Evolutionary conservation across 2,888 invertebrate species (phyloP).

Genomic region (Zeuzera pyrina): DNA sequence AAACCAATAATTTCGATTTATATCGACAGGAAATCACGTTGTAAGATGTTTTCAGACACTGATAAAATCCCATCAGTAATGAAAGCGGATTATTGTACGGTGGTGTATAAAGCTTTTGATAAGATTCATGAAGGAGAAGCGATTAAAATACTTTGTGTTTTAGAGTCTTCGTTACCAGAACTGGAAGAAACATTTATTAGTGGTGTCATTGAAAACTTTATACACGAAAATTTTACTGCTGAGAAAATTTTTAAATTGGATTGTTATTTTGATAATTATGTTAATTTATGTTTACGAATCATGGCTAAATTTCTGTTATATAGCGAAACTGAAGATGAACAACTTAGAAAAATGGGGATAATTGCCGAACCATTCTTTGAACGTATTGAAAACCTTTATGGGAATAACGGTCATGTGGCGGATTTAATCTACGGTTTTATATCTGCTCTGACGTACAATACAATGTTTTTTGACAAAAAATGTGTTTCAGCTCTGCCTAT

Average conservation of each 20-base stretch:
- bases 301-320: constrained; percentile 33
- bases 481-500: constrained; percentile 30
- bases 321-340: constrained; percentile 22
- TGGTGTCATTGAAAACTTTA: constrained; percentile 16
- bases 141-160: constrained; percentile 18
- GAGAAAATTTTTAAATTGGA: constrained; percentile 9
- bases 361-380: constrained; percentile 28
- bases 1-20: constrained; percentile 26
- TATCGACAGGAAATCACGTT: constrained; percentile 13
- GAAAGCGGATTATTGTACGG: constrained; percentile 29
- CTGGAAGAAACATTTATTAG: constrained; percentile 21
- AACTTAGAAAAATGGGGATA: constrained; percentile 20
- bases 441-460: constrained; percentile 26
- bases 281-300: constrained; percentile 24
- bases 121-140: constrained; percentile 16
- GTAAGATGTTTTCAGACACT: constrained; percentile 11
- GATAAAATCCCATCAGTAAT: constrained; percentile 24
- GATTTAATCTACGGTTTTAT: constrained; percentile 23
- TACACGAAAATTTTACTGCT: constrained; percentile 17
- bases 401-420: constrained; percentile 2
- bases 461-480: constrained; percentile 31
- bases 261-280: not conserved
- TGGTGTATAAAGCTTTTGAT: constrained; percentile 22
- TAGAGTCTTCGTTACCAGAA: constrained; percentile 24
- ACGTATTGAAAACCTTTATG: constrained; percentile 18